A percentile compares a stretch with the other conserved stretches of the same genome.
phyloP scores from a whole-genome alignment of 2,113 vertebrate species.

The Ammodytes marinus region DNA sequence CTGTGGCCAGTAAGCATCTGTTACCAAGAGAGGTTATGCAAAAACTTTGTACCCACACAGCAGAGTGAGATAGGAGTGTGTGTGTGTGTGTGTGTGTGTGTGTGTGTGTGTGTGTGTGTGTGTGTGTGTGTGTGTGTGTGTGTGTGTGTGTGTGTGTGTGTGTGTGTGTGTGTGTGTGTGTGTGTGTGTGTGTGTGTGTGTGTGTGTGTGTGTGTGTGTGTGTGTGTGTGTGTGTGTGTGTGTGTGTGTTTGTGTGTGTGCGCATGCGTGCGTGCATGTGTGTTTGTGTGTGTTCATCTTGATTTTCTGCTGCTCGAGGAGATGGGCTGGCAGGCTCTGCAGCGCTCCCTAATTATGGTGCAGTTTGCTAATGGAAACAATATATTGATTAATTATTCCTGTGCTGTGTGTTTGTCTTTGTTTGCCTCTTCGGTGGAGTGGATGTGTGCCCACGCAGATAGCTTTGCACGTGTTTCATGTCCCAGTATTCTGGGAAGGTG shows the following conservation, averaged over 20 bases:
- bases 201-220: conserved; percentile 17
- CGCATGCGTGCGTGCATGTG: conserved; percentile 1
- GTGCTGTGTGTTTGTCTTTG: conserved; percentile 25
- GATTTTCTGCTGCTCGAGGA: conserved; percentile 49
- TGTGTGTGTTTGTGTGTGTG: conserved; percentile 24
- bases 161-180: conserved; percentile 5
- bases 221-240: conserved; percentile 1
- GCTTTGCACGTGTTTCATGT: conserved; percentile 14
- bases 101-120: conserved; percentile 5
- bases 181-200: conserved; percentile 27
- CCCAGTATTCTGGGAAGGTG: conserved; percentile 28
- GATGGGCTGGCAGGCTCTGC: conserved; percentile 61
- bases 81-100: conserved; percentile 23
- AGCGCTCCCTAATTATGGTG: conserved; percentile 69
- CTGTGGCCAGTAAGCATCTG: conserved; percentile 44
- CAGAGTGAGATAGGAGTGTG: not conserved
- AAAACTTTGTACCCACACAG: conserved; percentile 20
- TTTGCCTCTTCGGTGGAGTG: conserved; percentile 27
- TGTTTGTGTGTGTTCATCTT: conserved; percentile 44
- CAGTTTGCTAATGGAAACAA: conserved; percentile 73
- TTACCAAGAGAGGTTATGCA: conserved; percentile 29
- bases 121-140: conserved; percentile 25
- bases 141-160: conserved; percentile 21
- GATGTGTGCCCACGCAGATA: conserved; percentile 9
- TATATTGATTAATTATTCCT: conserved; percentile 77